phyloP scores from a whole-genome alignment of 2,113 vertebrate species.

The Gavia stellata region DNA sequence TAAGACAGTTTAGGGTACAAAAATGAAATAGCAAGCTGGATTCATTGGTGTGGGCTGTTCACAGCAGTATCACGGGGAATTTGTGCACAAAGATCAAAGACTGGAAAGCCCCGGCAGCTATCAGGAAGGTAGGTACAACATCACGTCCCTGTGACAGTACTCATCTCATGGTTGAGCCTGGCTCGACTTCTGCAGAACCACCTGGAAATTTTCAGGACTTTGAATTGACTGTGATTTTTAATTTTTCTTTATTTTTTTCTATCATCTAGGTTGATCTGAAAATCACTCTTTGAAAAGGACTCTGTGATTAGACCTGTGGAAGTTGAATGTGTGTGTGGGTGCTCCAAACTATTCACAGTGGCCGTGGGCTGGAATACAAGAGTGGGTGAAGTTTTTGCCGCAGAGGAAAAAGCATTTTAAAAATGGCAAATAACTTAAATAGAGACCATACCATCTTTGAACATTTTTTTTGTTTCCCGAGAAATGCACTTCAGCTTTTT shows the following conservation, averaged over 20 bases:
- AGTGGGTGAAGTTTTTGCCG: slow-evolving; percentile 51
- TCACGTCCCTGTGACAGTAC: not conserved
- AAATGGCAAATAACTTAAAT: slow-evolving; percentile 60
- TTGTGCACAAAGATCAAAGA: not conserved
- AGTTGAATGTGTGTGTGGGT: slow-evolving; percentile 45
- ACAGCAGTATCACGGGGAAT: not conserved
- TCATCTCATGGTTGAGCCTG: fast-evolving
- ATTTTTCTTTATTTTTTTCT: not conserved
- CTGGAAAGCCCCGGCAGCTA: not conserved
- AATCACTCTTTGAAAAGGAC: slow-evolving; percentile 29
- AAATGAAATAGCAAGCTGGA: not conserved
- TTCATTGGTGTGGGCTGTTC: not conserved
- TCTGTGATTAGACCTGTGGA: slow-evolving; percentile 51
- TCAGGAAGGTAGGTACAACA: not conserved
- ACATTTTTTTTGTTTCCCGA: not conserved
- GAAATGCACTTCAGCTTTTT: slow-evolving; percentile 8
- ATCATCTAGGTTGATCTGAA: slow-evolving; percentile 8
- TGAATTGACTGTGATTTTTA: not conserved
- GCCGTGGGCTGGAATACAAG: slow-evolving; percentile 45
- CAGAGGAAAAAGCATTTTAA: slow-evolving; percentile 53
- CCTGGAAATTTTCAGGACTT: not conserved
- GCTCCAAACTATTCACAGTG: slow-evolving; percentile 55
- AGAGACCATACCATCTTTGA: slow-evolving; percentile 6
- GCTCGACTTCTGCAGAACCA: not conserved
- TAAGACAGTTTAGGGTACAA: not conserved